Conservation (phyloP, 2,113 vertebrate species). For the Odocoileus virginianus region DNA sequence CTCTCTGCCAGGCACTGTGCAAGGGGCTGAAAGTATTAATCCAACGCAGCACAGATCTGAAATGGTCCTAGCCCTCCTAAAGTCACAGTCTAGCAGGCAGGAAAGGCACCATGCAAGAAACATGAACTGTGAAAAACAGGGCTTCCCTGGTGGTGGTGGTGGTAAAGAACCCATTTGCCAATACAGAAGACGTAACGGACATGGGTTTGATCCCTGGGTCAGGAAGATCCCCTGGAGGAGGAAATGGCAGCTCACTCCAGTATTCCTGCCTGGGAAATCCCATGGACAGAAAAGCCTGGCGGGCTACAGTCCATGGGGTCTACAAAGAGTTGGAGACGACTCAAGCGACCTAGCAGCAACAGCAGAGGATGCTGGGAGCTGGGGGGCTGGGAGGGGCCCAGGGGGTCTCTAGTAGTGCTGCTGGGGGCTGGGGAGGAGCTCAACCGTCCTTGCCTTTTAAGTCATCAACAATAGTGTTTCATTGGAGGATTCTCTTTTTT, state of each 20-base stretch:
- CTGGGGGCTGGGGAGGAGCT: fast-evolving
- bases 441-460: neutral
- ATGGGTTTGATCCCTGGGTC: neutral
- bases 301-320: neutral
- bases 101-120: fast-evolving
- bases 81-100: neutral
- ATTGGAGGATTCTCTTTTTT: neutral
- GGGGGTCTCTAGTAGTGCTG: neutral
- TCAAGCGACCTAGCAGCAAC: neutral
- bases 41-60: fast-evolving
- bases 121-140: neutral
- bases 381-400: fast-evolving
- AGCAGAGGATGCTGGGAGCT: neutral
- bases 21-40: neutral
- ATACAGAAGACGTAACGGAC: neutral
- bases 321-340: neutral
- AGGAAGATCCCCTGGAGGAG: neutral
- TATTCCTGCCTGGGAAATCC: neutral
- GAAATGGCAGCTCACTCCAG: neutral
- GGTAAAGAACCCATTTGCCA: neutral
- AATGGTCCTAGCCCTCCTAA: too few relatives aligned
- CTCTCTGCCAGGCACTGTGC: neutral
- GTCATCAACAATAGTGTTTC: neutral
- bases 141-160: neutral
- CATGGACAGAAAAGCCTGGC: neutral